Percentiles rank a stretch among this genome's conserved stretches.
Evolutionary conservation across 2,113 vertebrate species (phyloP).

Genomic region (Cavia aperea): DNA sequence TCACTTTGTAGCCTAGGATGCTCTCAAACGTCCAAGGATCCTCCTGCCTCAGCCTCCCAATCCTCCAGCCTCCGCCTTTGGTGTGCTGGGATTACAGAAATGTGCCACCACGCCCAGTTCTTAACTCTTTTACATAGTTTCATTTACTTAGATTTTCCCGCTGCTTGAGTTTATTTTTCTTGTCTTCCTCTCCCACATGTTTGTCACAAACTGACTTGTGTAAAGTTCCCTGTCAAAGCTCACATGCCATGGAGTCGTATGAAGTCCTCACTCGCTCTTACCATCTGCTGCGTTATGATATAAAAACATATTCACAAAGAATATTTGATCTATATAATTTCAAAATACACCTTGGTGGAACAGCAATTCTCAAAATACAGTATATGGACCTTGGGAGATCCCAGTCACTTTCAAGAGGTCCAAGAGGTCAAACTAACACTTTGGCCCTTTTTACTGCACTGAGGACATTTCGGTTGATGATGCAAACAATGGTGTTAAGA

Average conservation of each 20-base stretch:
- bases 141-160: not conserved
- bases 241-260: not conserved
- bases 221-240: not conserved
- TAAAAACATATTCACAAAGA: conserved; percentile 24
- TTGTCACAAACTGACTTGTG: conserved; percentile 24
- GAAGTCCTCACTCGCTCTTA: conserved; percentile 31
- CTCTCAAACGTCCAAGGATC: no score
- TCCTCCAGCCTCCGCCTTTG: no score
- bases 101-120: no score
- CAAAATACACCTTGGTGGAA: not conserved
- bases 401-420: not conserved
- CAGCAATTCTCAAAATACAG: not conserved
- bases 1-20: no score
- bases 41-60: no score
- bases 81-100: no score
- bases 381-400: not conserved
- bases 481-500: not conserved
- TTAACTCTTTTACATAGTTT: not conserved
- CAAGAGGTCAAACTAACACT: not conserved
- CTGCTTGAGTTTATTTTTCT: not conserved
- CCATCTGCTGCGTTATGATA: conserved; percentile 17
- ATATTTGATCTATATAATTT: not conserved
- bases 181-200: not conserved
- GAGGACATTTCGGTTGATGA: not conserved
- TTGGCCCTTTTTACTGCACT: not conserved